phyloP scores from a whole-genome alignment of 1,140 invertebrate species.

The Listronotus oregonensis region DNA sequence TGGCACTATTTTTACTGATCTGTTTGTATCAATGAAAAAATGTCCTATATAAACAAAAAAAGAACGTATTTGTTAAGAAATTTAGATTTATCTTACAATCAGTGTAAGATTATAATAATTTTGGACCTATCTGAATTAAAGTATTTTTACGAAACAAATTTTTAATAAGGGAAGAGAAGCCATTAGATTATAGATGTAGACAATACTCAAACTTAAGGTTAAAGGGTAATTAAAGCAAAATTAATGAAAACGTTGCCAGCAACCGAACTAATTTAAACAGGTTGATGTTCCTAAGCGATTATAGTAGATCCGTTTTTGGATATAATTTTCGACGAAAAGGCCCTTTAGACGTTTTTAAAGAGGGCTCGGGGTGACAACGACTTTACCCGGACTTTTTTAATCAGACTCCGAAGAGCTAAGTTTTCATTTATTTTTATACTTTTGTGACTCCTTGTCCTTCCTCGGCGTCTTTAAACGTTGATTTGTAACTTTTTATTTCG shows the following conservation, averaged over 20 bases:
- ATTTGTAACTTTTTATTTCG: constrained; percentile 43
- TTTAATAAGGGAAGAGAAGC: constrained; percentile 16
- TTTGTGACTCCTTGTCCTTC: constrained; percentile 38
- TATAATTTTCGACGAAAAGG: constrained; percentile 38
- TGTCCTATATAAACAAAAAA: too few relatives aligned
- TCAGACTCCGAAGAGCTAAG: constrained; percentile 49
- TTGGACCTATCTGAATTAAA: too few relatives aligned
- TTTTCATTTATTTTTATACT: constrained; percentile 53
- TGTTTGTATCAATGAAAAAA: too few relatives aligned
- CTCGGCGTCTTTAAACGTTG: constrained; percentile 35
- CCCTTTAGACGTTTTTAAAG: constrained; percentile 47
- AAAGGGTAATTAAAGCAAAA: constrained; percentile 38
- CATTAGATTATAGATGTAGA: constrained; percentile 9
- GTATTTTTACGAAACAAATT: not conserved
- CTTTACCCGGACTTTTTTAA: constrained; percentile 47
- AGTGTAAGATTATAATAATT: too few relatives aligned
- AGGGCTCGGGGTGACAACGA: constrained; percentile 41
- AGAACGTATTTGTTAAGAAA: too few relatives aligned
- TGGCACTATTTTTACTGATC: too few relatives aligned
- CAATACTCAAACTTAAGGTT: constrained; percentile 12
- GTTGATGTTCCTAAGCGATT: constrained; percentile 39
- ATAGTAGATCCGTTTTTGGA: constrained; percentile 32
- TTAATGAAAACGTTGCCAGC: constrained; percentile 39
- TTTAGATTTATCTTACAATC: too few relatives aligned
- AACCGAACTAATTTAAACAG: constrained; percentile 43